Evolutionary conservation across 2,113 vertebrate species (phyloP).

Genomic region (Spermophilus dauricus): DNA sequence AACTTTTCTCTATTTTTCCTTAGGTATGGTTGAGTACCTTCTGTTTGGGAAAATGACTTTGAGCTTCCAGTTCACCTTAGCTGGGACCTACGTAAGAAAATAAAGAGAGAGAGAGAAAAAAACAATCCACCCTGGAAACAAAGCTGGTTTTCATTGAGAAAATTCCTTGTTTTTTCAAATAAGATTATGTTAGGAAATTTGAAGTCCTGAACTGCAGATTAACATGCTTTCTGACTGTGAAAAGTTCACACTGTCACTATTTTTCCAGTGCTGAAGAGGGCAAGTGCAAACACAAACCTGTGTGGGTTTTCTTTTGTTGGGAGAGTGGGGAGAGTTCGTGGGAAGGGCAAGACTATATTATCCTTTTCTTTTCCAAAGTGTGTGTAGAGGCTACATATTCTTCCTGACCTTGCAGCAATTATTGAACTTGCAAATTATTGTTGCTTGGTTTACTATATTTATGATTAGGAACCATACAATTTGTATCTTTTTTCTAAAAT

Average conservation of each 20-base stretch:
- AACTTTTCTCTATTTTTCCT: neutral
- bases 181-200: constrained; percentile 49
- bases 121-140: neutral
- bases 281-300: constrained; percentile 17
- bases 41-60: constrained; percentile 50
- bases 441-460: constrained; percentile 6
- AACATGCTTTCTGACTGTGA: constrained; percentile 32
- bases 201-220: constrained; percentile 46
- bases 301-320: neutral
- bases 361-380: constrained; percentile 44
- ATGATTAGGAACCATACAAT: neutral
- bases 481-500: constrained; percentile 51
- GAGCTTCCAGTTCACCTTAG: constrained; percentile 14
- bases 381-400: neutral
- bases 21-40: neutral
- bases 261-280: constrained; percentile 52
- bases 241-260: constrained; percentile 14
- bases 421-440: neutral
- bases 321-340: neutral
- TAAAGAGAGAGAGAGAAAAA: neutral
- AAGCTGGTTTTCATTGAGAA: constrained; percentile 62
- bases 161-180: constrained; percentile 41
- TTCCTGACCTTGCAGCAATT: constrained; percentile 32
- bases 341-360: neutral
- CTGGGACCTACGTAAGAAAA: constrained; percentile 38